These are phyloP conservation scores for Troides aeacus DNA, from an alignment of 2,888 invertebrate genomes.

Conservation along the genomic window DNA sequence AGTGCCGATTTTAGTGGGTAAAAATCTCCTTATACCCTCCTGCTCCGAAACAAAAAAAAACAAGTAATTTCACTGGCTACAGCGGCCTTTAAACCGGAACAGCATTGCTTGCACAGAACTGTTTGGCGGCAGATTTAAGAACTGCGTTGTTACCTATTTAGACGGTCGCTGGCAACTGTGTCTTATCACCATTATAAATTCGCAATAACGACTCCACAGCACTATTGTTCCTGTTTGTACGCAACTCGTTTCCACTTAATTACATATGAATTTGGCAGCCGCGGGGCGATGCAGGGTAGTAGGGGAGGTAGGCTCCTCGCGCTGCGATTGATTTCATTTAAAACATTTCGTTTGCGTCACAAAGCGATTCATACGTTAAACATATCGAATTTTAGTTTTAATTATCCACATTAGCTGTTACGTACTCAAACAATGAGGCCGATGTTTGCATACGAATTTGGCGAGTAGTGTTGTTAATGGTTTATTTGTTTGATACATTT, in stretches of 20 bases:
- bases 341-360: conserved; percentile 29
- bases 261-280: conserved; percentile 40
- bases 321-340: conserved; percentile 40
- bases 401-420: conserved; percentile 14
- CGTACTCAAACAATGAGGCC: conserved; percentile 1
- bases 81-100: too few relatives aligned
- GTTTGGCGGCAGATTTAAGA: too few relatives aligned
- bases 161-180: too few relatives aligned
- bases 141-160: too few relatives aligned
- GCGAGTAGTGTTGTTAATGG: not conserved
- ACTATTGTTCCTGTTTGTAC: conserved; percentile 26
- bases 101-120: too few relatives aligned
- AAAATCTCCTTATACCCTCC: too few relatives aligned
- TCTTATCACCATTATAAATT: too few relatives aligned
- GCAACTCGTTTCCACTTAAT: conserved; percentile 48
- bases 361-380: conserved; percentile 16
- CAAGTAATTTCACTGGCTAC: too few relatives aligned
- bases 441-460: conserved; percentile 17
- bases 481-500: too few relatives aligned
- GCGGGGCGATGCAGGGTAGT: conserved; percentile 7
- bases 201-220: conserved; percentile 36
- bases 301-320: conserved; percentile 38
- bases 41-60: too few relatives aligned
- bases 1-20: too few relatives aligned
- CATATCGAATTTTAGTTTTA: conserved; percentile 14